Evolutionary conservation across 37 sponge, comb jelly and placozoan species (phyloP), one percentile per base, ranked within the genome.

Genomic region (Lycopodina hypogea): DNA sequence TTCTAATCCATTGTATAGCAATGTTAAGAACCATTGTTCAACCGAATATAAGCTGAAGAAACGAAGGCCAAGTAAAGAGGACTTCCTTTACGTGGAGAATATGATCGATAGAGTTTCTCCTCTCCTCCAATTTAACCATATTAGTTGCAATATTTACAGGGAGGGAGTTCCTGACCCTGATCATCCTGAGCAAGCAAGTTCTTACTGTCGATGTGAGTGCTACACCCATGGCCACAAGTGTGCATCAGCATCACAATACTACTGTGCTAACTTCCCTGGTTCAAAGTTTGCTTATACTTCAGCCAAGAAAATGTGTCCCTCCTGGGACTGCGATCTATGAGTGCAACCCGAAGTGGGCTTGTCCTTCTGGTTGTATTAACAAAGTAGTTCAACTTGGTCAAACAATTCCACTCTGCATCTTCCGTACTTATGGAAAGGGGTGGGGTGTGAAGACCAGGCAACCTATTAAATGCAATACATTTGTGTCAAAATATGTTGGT

Each of bases 401-500:
- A 61, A 69, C 72, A 23, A 75, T 87, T 6, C 89, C 88, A 8
- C 42, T 94, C 39, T 90, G 91, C 68, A 85, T 94, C 18, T 94
- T 94, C 61, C 80, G 80, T 21, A 94, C 95, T 0, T 77, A 88
- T 52, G 86, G 82, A 1, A 84, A 77, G 42, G 95, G 95, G 0
- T 95, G 95, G 95, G 95, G 95, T 12, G 87, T 92, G 52, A 92
- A 90, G 64, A 63, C 93, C 26, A 67, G 82, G 26, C 33, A 34
- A 15, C 55, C 72, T 24, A 89, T 95, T 8, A 61, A 61, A 48
- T 73, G 77, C 37, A 83, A 90, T 30, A 85, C 83, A 0, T 97
- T 97, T 82, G 82, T 97, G 26, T 75, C 85, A 0, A 90, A 91
- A 51, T 97, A 94, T 65, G 85, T 92, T 24, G 97, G 97, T 0